phyloP scores from a whole-genome alignment of 2,888 invertebrate genomes.

The Flexamia atlantica region DNA sequence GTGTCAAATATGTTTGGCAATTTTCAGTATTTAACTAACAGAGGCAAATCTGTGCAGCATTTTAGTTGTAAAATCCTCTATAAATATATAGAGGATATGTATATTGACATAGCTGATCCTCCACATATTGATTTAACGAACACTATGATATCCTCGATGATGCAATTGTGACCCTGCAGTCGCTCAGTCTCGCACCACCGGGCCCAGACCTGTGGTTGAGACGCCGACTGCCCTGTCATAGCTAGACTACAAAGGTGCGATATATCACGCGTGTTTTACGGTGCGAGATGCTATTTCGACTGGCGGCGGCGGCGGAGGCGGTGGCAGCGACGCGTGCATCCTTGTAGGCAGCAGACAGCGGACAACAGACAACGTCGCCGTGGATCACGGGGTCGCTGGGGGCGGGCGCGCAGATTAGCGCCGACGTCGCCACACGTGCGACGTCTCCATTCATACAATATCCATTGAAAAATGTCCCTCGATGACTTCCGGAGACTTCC shows the following conservation, averaged over 20 bases:
- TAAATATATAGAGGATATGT: too few relatives aligned
- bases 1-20: too few relatives aligned
- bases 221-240: neutral
- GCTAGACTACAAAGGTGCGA: conserved; percentile 35
- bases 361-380: neutral
- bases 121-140: too few relatives aligned
- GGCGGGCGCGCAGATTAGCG: neutral
- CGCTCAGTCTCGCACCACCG: neutral
- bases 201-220: neutral
- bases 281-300: conserved; percentile 35
- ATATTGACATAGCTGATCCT: too few relatives aligned
- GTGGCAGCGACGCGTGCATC: neutral
- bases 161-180: neutral
- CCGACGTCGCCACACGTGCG: too few relatives aligned
- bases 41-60: too few relatives aligned
- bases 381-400: neutral
- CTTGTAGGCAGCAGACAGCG: neutral
- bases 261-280: conserved; percentile 34
- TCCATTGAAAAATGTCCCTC: too few relatives aligned
- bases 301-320: neutral
- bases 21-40: too few relatives aligned
- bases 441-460: too few relatives aligned
- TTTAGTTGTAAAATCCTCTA: too few relatives aligned
- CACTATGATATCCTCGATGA: too few relatives aligned
- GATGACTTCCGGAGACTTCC: too few relatives aligned